A percentile compares a stretch with the other conserved stretches of the same genome.
phyloP scores from a whole-genome alignment of 2,888 invertebrate genomes.

The Thecocarcelia acutangulata region DNA sequence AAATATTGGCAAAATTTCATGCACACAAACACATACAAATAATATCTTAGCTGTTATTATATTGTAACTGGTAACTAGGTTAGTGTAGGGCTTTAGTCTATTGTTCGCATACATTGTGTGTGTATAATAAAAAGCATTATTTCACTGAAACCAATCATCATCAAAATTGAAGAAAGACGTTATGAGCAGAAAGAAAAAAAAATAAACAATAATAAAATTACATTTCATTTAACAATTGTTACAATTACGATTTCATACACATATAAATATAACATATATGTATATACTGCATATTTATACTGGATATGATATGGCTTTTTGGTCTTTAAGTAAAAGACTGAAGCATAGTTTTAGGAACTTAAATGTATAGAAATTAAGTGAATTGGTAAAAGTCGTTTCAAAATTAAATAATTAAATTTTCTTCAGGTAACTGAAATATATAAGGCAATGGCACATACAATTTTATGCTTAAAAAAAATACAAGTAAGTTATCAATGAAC shows the following conservation, averaged over 20 bases:
- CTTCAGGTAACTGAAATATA: too few species aligned
- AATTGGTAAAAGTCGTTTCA: too few species aligned
- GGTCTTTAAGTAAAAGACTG: slow-evolving; percentile 13
- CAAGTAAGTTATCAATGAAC: too few species aligned
- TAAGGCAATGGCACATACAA: too few species aligned
- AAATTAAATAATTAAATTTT: too few species aligned
- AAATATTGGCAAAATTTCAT: slow-evolving; percentile 43
- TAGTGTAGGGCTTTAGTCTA: slow-evolving; percentile 7
- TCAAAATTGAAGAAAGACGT: slow-evolving; percentile 45
- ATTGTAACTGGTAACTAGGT: not conserved
- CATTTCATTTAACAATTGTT: slow-evolving; percentile 63
- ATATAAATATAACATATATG: slow-evolving; percentile 45
- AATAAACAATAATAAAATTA: slow-evolving; percentile 44
- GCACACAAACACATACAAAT: not conserved
- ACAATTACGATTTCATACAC: not conserved
- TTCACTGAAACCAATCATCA: slow-evolving; percentile 57
- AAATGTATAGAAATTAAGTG: not conserved
- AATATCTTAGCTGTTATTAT: slow-evolving; percentile 2
- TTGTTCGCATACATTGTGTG: slow-evolving; percentile 31
- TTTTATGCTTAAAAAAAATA: too few species aligned
- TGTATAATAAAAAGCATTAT: slow-evolving; percentile 48
- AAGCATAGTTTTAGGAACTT: slow-evolving; percentile 3
- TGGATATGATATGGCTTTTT: not conserved
- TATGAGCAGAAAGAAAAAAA: slow-evolving; percentile 1
- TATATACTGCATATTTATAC: too few species aligned